phyloP scores from a whole-genome alignment of 1,140 invertebrate species.

The Drosophila lacteicornis region DNA sequence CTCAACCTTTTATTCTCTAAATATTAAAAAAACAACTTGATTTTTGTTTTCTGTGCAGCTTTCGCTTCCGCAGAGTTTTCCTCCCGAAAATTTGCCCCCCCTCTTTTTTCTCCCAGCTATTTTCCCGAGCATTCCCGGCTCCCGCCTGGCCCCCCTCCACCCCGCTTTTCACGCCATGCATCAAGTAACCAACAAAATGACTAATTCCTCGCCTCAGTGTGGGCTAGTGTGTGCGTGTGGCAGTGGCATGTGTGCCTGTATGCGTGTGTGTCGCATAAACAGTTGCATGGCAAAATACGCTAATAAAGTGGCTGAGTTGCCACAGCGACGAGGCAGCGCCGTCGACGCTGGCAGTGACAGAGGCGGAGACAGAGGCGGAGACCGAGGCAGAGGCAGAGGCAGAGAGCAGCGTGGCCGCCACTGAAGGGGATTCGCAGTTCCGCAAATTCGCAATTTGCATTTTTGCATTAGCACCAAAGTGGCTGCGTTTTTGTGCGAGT shows the following conservation, averaged over 20 bases:
- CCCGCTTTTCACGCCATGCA: constrained; percentile 50
- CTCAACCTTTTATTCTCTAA: too few relatives aligned
- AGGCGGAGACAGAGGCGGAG: constrained; percentile 12
- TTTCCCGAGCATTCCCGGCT: neutral
- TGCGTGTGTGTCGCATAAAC: constrained; percentile 74
- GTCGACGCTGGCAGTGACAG: constrained; percentile 8
- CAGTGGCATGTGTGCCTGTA: constrained; percentile 10
- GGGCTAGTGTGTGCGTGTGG: constrained; percentile 28
- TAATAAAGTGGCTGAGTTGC: constrained; percentile 80
- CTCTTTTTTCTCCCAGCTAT: neutral
- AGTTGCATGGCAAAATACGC: constrained; percentile 82
- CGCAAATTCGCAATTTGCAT: constrained; percentile 58
- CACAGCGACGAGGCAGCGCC: constrained; percentile 34
- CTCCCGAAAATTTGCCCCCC: neutral
- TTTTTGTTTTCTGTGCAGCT: constrained; percentile 5
- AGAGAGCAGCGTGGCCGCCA: constrained; percentile 1
- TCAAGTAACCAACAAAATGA: constrained; percentile 83
- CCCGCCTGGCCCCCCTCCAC: neutral
- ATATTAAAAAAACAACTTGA: too few relatives aligned
- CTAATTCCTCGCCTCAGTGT: constrained; percentile 66
- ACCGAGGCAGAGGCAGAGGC: constrained; percentile 26
- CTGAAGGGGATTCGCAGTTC: constrained; percentile 31
- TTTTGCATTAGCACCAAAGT: constrained; percentile 80
- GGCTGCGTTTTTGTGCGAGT: constrained; percentile 70
- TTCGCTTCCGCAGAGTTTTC: neutral